These are phyloP conservation scores for Noctua janthe DNA, from an alignment of 2,888 invertebrate genomes.

Conservation along the genomic window DNA sequence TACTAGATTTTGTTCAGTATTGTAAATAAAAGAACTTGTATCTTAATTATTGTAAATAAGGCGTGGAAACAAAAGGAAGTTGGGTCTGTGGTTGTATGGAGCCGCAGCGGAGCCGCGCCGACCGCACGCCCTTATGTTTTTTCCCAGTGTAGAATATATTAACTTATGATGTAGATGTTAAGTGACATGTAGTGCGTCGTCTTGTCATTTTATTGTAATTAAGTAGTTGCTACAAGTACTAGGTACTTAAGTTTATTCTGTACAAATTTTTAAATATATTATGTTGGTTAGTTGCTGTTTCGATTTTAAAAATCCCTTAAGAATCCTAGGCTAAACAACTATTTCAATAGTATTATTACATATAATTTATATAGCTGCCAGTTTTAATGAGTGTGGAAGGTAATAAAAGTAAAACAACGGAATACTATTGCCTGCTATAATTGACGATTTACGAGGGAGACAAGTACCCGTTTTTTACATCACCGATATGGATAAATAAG, in stretches of 20 bases:
- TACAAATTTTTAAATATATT: slow-evolving; percentile 88
- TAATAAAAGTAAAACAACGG: neutral
- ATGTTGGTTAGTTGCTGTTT: slow-evolving; percentile 82
- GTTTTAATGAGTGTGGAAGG: neutral
- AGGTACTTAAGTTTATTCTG: slow-evolving; percentile 84
- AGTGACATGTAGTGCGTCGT: slow-evolving; percentile 69
- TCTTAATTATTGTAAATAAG: slow-evolving; percentile 73
- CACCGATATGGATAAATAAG: neutral
- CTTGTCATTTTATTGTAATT: slow-evolving; percentile 78
- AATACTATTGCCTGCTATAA: neutral
- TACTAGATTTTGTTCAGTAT: slow-evolving; percentile 66
- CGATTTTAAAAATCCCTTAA: neutral
- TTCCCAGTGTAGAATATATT: slow-evolving; percentile 56
- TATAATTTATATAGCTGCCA: neutral
- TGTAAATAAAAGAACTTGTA: slow-evolving; percentile 71
- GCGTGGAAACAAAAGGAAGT: slow-evolving; percentile 28
- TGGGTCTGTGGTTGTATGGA: neutral
- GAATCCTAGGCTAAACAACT: neutral
- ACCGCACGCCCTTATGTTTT: slow-evolving; percentile 7
- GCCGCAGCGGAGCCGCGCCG: neutral
- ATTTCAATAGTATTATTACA: neutral
- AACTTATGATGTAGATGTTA: slow-evolving; percentile 72
- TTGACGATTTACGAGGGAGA: neutral
- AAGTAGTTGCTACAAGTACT: slow-evolving; percentile 79
- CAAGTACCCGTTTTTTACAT: neutral